These are phyloP conservation scores for Solenodon paradoxus DNA, from an alignment of 2,113 vertebrate genomes.

Conservation along the genomic window DNA sequence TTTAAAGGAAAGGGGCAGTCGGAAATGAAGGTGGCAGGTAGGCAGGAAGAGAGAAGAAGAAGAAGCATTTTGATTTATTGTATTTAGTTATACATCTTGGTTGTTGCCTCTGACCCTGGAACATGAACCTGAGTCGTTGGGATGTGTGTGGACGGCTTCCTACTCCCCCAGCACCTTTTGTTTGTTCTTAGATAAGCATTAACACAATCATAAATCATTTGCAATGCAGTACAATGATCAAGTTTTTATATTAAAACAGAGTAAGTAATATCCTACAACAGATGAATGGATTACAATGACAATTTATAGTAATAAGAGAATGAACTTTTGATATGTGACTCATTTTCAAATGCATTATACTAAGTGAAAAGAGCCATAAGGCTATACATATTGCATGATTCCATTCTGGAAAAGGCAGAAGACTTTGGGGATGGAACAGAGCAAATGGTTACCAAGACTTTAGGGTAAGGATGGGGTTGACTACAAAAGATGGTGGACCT, in stretches of 20 bases:
- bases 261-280: not conserved
- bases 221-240: too few species aligned
- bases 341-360: not conserved
- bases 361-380: not conserved
- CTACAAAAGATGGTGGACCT: not conserved
- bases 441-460: not conserved
- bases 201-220: too few species aligned
- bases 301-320: not conserved
- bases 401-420: not conserved
- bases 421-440: not conserved
- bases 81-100: too few species aligned
- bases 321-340: not conserved
- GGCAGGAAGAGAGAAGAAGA: too few species aligned
- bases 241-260: not conserved
- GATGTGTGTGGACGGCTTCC: too few species aligned
- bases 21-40: too few species aligned
- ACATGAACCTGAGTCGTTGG: too few species aligned
- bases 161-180: too few species aligned
- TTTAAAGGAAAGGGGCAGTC: too few species aligned
- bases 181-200: too few species aligned
- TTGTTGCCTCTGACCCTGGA: too few species aligned
- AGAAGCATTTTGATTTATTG: too few species aligned
- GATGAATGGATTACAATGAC: not conserved
- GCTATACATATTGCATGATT: not conserved
- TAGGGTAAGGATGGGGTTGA: not conserved